Conservation (phyloP, 2,113 vertebrate species). For the Odocoileus virginianus region DNA sequence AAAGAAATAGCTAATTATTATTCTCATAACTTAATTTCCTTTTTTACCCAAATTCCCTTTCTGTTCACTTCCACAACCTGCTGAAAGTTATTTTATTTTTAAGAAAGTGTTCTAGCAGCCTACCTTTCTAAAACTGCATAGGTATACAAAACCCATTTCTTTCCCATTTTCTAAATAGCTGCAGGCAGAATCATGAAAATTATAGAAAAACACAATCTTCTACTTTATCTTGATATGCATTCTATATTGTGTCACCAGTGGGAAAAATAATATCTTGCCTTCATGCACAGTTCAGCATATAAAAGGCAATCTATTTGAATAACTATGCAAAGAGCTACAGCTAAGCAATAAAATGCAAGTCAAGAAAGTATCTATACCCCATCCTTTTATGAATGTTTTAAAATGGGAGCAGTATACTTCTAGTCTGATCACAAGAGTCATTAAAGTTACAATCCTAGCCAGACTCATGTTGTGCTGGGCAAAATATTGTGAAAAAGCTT, state of each 20-base stretch:
- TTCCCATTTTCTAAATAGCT: constrained; percentile 42
- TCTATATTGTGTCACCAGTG: constrained; percentile 53
- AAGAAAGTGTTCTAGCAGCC: neutral
- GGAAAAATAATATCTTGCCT: constrained; percentile 36
- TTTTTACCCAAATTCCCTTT: neutral
- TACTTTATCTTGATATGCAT: constrained; percentile 53
- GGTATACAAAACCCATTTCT: constrained; percentile 37
- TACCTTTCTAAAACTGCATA: neutral
- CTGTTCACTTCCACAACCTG: neutral
- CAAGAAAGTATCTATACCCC: neutral
- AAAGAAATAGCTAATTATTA: neutral
- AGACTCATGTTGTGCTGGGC: neutral
- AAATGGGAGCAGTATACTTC: neutral
- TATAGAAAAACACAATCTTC: constrained; percentile 35
- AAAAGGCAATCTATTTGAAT: constrained; percentile 38
- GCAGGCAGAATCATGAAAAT: constrained; percentile 61
- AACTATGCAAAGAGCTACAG: constrained; percentile 39
- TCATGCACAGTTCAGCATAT: constrained; percentile 35
- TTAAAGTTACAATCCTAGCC: neutral
- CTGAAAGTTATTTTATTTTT: constrained; percentile 42
- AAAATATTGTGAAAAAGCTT: neutral
- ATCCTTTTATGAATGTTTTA: constrained; percentile 40
- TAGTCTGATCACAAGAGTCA: neutral
- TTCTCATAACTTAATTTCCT: neutral
- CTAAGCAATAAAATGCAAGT: constrained; percentile 4